These are phyloP conservation scores for Avahi laniger DNA, from an alignment of 2,797 vertebrate genomes.

Conservation along the genomic window DNA sequence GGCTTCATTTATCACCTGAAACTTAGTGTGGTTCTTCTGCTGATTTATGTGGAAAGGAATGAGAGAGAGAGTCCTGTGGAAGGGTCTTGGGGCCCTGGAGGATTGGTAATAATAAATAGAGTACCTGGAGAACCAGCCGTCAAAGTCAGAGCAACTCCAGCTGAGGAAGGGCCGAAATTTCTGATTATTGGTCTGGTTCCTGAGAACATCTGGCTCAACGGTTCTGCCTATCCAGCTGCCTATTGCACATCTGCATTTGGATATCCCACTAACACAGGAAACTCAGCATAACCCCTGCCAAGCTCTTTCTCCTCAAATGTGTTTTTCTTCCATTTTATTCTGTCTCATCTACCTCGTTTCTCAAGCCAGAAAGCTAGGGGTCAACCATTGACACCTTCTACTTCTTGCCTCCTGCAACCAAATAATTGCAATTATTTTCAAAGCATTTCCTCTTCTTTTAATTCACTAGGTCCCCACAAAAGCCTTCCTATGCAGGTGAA, in stretches of 20 bases:
- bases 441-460: background rate
- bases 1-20: slow-evolving; percentile 69
- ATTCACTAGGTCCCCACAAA: background rate
- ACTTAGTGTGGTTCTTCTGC: slow-evolving; percentile 42
- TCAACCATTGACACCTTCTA: background rate
- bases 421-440: background rate
- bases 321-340: background rate
- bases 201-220: background rate
- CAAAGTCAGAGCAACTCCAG: background rate
- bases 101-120: slow-evolving; percentile 17
- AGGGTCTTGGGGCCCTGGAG: background rate
- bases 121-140: background rate
- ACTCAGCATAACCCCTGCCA: too few species aligned
- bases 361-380: background rate
- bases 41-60: slow-evolving; percentile 53
- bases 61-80: background rate
- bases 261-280: background rate
- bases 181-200: background rate
- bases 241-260: background rate
- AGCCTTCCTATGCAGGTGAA: background rate
- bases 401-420: background rate
- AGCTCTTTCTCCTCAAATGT: background rate
- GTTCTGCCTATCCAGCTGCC: accelerated
- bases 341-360: background rate
- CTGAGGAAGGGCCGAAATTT: background rate